phyloP scores from a whole-genome alignment of 2,797 vertebrate genomes.

The Tragopan temminckii region DNA sequence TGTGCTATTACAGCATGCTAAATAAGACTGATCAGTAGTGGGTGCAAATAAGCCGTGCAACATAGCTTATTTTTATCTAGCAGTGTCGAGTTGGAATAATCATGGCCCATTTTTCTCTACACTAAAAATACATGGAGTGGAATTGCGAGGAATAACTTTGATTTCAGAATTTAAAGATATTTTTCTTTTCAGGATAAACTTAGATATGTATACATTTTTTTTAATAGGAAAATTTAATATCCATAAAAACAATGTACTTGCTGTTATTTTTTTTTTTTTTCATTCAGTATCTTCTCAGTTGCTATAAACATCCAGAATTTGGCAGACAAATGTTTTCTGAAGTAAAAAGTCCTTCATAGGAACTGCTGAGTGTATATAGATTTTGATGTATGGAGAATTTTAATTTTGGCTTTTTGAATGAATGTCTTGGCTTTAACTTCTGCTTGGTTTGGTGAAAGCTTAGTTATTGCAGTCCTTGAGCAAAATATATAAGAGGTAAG shows the following conservation, averaged over 20 bases:
- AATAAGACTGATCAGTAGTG: not conserved
- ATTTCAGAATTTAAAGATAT: not conserved
- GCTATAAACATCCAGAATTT: constrained; percentile 6
- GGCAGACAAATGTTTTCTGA: not conserved
- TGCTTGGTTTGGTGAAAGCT: constrained; percentile 38
- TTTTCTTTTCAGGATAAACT: not conserved
- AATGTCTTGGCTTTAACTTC: constrained; percentile 43
- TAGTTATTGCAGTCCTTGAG: constrained; percentile 7
- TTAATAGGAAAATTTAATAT: not conserved
- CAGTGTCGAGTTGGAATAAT: not conserved
- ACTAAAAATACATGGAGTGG: not conserved
- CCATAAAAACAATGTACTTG: not conserved
- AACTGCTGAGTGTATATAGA: constrained; percentile 11
- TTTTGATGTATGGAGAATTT: constrained; percentile 23
- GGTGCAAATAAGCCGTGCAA: not conserved
- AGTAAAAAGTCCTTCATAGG: constrained; percentile 1
- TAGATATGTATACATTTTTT: not conserved
- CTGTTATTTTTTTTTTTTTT: not conserved
- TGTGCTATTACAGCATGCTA: not conserved
- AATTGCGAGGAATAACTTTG: not conserved
- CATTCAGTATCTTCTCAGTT: constrained; percentile 7
- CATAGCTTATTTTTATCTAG: not conserved
- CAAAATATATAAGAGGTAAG: constrained; percentile 9
- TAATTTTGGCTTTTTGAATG: constrained; percentile 25
- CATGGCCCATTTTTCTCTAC: not conserved